Evolutionary conservation across 2,888 invertebrate genomes (phyloP).

Genomic region (Blastobasis lacticolella): DNA sequence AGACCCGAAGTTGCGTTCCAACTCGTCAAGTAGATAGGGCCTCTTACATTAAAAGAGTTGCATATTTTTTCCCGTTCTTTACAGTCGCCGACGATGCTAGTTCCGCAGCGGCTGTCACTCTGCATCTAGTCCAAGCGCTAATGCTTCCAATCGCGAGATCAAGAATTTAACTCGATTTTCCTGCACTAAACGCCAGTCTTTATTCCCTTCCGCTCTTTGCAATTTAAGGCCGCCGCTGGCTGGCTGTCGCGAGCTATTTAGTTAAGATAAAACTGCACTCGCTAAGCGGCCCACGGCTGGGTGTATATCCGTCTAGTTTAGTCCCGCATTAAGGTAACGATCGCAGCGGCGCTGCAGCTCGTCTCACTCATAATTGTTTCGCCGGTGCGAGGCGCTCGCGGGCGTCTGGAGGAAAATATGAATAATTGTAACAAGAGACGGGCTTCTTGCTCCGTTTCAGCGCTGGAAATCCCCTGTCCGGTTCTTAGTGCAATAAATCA

Average conservation of each 20-base stretch:
- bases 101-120: background rate
- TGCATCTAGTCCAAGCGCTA: background rate
- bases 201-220: background rate
- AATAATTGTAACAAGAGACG: too few relatives aligned
- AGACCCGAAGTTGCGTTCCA: slow-evolving; percentile 35
- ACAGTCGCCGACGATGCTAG: background rate
- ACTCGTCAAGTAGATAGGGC: slow-evolving; percentile 18
- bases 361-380: slow-evolving; percentile 7
- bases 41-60: slow-evolving; percentile 22
- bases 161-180: slow-evolving; percentile 4
- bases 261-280: slow-evolving; percentile 31
- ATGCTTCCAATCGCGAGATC: slow-evolving; percentile 1
- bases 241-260: slow-evolving; percentile 23
- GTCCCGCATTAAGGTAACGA: slow-evolving; percentile 44
- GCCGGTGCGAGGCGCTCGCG: background rate
- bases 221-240: slow-evolving; percentile 11
- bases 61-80: background rate
- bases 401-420: too few relatives aligned
- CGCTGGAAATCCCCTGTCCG: too few relatives aligned
- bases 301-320: slow-evolving; percentile 44
- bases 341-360: slow-evolving; percentile 16
- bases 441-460: too few relatives aligned
- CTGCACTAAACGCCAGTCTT: slow-evolving; percentile 5
- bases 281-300: slow-evolving; percentile 18
- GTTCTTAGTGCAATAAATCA: too few relatives aligned